Conservation (phyloP, 2,888 invertebrate species). For the Andrena trimmerana region DNA sequence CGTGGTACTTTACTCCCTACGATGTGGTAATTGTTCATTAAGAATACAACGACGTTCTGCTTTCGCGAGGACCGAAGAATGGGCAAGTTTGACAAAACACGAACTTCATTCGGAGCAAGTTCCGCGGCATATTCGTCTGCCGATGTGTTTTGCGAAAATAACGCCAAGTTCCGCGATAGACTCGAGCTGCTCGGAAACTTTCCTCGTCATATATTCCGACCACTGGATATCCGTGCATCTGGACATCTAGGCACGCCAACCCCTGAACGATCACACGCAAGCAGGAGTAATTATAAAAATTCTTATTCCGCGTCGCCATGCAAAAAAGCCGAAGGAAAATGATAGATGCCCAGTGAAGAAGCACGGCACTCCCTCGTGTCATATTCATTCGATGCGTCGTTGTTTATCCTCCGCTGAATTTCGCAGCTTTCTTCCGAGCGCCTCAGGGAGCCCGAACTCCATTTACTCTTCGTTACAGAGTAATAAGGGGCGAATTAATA, state of each 20-base stretch:
- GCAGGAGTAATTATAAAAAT: too few relatives aligned
- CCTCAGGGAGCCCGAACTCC: slow-evolving; percentile 54
- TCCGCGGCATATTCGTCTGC: not conserved
- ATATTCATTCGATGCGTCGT: slow-evolving; percentile 45
- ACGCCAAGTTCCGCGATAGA: not conserved
- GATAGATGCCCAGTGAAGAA: not conserved
- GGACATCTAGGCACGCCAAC: too few relatives aligned
- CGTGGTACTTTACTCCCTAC: not conserved
- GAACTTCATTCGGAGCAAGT: not conserved
- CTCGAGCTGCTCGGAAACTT: not conserved
- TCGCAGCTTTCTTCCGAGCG: slow-evolving; percentile 50
- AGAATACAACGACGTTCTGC: slow-evolving; percentile 5
- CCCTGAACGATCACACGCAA: too few relatives aligned
- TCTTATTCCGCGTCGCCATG: too few relatives aligned
- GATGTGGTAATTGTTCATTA: slow-evolving; percentile 13
- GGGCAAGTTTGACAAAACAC: slow-evolving; percentile 33
- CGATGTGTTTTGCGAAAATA: not conserved
- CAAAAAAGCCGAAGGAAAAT: not conserved
- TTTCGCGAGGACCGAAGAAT: slow-evolving; percentile 19
- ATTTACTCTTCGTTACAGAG: slow-evolving; percentile 69
- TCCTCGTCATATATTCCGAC: not conserved
- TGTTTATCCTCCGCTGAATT: slow-evolving; percentile 45
- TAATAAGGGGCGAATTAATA: slow-evolving; percentile 66
- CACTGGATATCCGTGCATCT: not conserved
- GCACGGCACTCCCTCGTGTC: not conserved